Percentiles rank a stretch among this genome's conserved stretches.
Evolutionary conservation across 2,113 vertebrate genomes (phyloP).

Genomic region (Nothoprocta pentlandii): DNA sequence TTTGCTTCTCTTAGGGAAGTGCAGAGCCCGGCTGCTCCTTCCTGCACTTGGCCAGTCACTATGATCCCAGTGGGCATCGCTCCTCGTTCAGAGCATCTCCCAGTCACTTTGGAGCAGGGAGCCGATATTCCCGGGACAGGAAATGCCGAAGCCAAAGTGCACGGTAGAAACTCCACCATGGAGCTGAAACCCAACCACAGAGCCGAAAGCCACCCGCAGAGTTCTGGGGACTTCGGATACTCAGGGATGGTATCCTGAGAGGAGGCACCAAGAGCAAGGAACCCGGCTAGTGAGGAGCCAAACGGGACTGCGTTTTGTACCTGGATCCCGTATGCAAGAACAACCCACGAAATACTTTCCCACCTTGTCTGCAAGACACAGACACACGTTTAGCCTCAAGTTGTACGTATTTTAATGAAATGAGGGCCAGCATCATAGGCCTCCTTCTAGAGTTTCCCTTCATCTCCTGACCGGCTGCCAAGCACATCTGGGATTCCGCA

Average conservation of each 20-base stretch:
- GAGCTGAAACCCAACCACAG: not conserved
- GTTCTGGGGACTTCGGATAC: not conserved
- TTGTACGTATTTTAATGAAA: conserved; percentile 38
- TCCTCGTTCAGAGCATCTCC: not conserved
- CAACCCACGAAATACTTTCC: not conserved
- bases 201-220: not conserved
- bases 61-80: not conserved
- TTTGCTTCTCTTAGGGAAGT: accelerated
- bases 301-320: not conserved
- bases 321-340: not conserved
- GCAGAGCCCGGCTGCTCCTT: not conserved
- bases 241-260: not conserved
- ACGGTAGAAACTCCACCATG: not conserved
- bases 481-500: conserved; percentile 23
- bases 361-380: not conserved
- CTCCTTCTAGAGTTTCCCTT: conserved; percentile 30
- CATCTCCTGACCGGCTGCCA: conserved; percentile 37
- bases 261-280: not conserved
- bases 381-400: not conserved
- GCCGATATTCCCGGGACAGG: not conserved
- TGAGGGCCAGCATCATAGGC: not conserved
- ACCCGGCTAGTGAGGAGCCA: not conserved
- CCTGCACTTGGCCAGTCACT: not conserved
- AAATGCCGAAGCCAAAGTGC: not conserved
- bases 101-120: not conserved